Evolutionary conservation across 1,140 invertebrate species (phyloP).

Genomic region (Aphelinus certus): DNA sequence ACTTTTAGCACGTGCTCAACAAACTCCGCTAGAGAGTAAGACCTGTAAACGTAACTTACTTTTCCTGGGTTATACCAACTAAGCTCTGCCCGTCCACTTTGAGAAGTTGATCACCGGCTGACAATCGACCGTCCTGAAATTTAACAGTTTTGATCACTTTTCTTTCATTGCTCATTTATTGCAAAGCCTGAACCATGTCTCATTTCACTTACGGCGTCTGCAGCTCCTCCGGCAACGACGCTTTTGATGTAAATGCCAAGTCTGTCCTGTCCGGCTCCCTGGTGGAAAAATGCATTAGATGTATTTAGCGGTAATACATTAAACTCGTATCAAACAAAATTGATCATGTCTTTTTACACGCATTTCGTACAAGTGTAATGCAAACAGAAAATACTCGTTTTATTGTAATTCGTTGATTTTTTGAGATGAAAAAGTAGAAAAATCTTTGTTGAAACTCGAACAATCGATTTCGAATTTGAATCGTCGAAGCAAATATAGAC

Average conservation of each 20-base stretch:
- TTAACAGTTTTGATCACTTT: not conserved
- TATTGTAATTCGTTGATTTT: too few species aligned
- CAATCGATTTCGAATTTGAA: not conserved
- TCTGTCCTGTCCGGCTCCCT: conserved; percentile 90
- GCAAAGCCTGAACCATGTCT: too few species aligned
- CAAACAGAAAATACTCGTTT: too few species aligned
- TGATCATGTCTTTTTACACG: too few species aligned
- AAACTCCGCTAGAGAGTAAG: not conserved
- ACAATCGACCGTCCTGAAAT: conserved; percentile 84
- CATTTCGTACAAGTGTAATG: too few species aligned
- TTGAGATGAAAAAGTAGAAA: not conserved
- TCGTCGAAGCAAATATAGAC: not conserved
- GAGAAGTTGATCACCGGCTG: conserved; percentile 96
- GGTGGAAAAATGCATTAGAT: conserved; percentile 46
- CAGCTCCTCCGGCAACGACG: conserved; percentile 94
- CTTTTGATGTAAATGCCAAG: conserved; percentile 98
- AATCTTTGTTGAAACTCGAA: not conserved
- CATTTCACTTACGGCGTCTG: conserved; percentile 79
- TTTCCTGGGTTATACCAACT: conserved; percentile 96
- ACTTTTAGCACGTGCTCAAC: conserved; percentile 3
- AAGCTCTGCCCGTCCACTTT: conserved; percentile 97
- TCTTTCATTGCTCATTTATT: too few species aligned
- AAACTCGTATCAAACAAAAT: too few species aligned
- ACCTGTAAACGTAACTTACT: conserved; percentile 62
- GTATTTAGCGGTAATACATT: not conserved